Evolutionary conservation across 2,888 invertebrate species (phyloP).

Genomic region (Melolontha melolontha): DNA sequence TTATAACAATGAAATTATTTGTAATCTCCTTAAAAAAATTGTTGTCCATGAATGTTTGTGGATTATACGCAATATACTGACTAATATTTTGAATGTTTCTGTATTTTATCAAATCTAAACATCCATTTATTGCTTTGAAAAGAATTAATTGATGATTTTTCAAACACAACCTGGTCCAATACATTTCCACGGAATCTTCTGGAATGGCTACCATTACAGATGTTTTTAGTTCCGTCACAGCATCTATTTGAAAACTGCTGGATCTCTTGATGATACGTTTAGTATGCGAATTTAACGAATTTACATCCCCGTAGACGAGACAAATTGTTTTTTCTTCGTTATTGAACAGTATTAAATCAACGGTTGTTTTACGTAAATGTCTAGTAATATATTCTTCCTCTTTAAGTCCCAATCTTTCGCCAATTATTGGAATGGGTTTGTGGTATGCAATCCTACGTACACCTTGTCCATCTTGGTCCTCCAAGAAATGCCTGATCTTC

Average conservation of each 20-base stretch:
- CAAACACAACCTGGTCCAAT: conserved; percentile 2
- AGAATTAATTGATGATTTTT: not conserved
- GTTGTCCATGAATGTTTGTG: conserved; percentile 3
- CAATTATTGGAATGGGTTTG: conserved; percentile 3
- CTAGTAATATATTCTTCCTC: conserved; percentile 9
- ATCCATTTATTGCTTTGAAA: conserved; percentile 3
- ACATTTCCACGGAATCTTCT: not conserved
- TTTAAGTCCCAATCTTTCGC: not conserved
- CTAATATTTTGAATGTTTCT: not conserved
- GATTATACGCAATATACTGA: conserved; percentile 1
- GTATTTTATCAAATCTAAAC: conserved; percentile 10
- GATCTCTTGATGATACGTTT: not conserved
- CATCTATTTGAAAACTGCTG: not conserved
- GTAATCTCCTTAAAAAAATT: conserved; percentile 13
- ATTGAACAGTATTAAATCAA: not conserved
- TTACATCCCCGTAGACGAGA: conserved; percentile 2
- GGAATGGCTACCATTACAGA: not conserved
- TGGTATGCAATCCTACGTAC: not conserved
- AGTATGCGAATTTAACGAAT: not conserved
- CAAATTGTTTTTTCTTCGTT: conserved; percentile 3
- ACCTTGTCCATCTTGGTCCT: not conserved
- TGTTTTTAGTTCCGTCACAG: not conserved
- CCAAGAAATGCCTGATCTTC: not conserved
- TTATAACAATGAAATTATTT: not conserved
- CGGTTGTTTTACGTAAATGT: conserved; percentile 1